phyloP scores from a whole-genome alignment of 2,888 invertebrate species.

The Furcula furcula region DNA sequence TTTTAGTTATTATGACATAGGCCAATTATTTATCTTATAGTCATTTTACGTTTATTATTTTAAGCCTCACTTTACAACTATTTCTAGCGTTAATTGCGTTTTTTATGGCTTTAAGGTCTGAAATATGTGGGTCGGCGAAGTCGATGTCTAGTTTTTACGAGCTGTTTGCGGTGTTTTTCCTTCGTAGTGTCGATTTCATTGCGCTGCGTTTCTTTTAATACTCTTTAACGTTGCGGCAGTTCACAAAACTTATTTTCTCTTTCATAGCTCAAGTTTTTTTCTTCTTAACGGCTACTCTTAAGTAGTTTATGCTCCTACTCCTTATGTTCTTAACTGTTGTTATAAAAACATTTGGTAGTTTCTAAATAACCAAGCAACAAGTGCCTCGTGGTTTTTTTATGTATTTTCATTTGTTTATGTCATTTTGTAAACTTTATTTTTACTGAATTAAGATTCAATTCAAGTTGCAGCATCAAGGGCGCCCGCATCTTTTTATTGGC shows the following conservation, averaged over 20 bases:
- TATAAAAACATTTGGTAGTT: too few species aligned
- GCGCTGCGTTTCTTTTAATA: conserved; percentile 10
- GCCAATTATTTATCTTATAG: conserved; percentile 19
- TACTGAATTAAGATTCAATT: conserved; percentile 14
- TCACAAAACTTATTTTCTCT: conserved; percentile 9
- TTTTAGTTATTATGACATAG: conserved; percentile 28
- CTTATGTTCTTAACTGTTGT: too few species aligned
- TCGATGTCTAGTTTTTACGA: conserved; percentile 37
- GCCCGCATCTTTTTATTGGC: conserved; percentile 38
- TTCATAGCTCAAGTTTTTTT: conserved; percentile 8
- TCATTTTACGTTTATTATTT: conserved; percentile 10
- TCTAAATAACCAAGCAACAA: too few species aligned
- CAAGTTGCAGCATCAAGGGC: conserved; percentile 14
- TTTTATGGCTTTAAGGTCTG: conserved; percentile 32
- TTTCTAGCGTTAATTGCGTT: conserved; percentile 28
- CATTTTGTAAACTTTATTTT: conserved; percentile 17
- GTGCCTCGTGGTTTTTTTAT: conserved; percentile 7
- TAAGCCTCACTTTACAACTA: conserved; percentile 13
- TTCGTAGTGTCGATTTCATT: conserved; percentile 20
- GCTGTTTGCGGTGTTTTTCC: conserved; percentile 36
- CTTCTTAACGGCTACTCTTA: conserved; percentile 3
- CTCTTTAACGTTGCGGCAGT: conserved; percentile 2
- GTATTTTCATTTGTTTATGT: conserved; percentile 6
- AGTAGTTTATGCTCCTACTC: conserved; percentile 7
- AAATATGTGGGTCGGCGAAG: conserved; percentile 34